A percentile compares a stretch with the other conserved stretches of the same genome.
phyloP scores from a whole-genome alignment of 2,113 vertebrate genomes.

The Corythornis cristatus region DNA sequence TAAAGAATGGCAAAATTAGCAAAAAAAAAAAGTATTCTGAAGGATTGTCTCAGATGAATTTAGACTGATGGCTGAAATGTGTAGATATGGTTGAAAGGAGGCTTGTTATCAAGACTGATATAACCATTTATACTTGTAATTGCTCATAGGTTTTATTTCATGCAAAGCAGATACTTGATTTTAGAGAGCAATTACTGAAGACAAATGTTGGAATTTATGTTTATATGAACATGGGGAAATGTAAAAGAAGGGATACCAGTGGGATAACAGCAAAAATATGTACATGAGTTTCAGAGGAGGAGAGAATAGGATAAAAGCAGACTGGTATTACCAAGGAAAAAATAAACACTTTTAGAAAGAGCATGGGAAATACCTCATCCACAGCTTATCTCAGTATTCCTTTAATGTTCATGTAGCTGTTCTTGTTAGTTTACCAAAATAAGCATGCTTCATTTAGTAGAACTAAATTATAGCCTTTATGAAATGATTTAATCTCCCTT shows the following conservation, averaged over 20 bases:
- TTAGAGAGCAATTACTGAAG: not conserved
- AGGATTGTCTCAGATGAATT: not conserved
- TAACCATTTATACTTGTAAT: not conserved
- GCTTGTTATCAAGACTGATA: not conserved
- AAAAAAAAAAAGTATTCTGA: not conserved
- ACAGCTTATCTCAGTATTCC: not conserved
- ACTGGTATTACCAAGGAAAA: not conserved
- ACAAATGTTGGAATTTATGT: not conserved
- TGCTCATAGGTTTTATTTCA: not conserved
- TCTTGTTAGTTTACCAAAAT: not conserved
- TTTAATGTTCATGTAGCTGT: not conserved
- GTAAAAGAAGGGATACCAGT: not conserved
- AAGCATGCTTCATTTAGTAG: not conserved
- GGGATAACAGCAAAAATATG: not conserved
- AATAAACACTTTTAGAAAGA: not conserved
- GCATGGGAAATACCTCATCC: not conserved
- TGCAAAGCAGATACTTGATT: not conserved
- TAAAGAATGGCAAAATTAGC: not conserved
- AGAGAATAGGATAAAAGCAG: not conserved
- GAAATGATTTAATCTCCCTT: not conserved
- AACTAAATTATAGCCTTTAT: not conserved
- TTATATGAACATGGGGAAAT: not conserved
- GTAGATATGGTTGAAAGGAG: not conserved
- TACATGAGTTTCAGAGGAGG: not conserved
- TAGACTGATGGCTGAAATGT: not conserved